These are phyloP conservation scores for Drosophila mimica DNA, from an alignment of 2,888 invertebrate genomes.

Conservation along the genomic window DNA sequence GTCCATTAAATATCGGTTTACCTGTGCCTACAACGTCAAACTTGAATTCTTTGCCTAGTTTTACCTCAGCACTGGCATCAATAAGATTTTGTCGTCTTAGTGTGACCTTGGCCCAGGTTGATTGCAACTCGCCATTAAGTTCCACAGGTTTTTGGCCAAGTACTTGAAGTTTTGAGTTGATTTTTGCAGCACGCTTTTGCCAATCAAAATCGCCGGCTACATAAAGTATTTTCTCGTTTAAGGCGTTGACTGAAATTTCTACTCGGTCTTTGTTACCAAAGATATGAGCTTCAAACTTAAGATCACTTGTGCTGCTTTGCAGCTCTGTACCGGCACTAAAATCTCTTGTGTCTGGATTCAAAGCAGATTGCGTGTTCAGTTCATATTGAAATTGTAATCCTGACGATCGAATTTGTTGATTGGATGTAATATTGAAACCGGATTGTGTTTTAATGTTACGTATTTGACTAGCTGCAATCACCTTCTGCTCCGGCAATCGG, in stretches of 20 bases:
- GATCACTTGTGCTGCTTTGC: constrained; percentile 72
- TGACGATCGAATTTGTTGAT: constrained; percentile 85
- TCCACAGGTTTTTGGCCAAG: constrained; percentile 74
- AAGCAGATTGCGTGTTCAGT: constrained; percentile 70
- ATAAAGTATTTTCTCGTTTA: constrained; percentile 76
- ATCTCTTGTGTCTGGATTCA: constrained; percentile 76
- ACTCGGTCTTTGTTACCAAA: constrained; percentile 82
- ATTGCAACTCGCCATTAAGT: constrained; percentile 69
- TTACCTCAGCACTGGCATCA: constrained; percentile 72
- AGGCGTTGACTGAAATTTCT: constrained; percentile 66
- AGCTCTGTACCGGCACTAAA: constrained; percentile 80
- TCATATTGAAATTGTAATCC: constrained; percentile 83
- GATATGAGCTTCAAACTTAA: constrained; percentile 79
- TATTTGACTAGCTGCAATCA: constrained; percentile 75
- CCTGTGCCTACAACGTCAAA: constrained; percentile 64
- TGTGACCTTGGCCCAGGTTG: constrained; percentile 64
- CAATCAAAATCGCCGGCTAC: constrained; percentile 65
- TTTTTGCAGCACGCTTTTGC: constrained; percentile 64
- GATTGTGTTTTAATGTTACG: constrained; percentile 53
- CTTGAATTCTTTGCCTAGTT: constrained; percentile 79
- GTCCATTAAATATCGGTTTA: constrained; percentile 78
- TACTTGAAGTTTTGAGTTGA: constrained; percentile 69
- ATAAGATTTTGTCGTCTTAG: constrained; percentile 72
- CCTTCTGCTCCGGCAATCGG: constrained; percentile 87
- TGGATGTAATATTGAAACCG: constrained; percentile 85